Conservation (phyloP, 2,888 invertebrate genomes). For the Toxonevra muliebris region DNA sequence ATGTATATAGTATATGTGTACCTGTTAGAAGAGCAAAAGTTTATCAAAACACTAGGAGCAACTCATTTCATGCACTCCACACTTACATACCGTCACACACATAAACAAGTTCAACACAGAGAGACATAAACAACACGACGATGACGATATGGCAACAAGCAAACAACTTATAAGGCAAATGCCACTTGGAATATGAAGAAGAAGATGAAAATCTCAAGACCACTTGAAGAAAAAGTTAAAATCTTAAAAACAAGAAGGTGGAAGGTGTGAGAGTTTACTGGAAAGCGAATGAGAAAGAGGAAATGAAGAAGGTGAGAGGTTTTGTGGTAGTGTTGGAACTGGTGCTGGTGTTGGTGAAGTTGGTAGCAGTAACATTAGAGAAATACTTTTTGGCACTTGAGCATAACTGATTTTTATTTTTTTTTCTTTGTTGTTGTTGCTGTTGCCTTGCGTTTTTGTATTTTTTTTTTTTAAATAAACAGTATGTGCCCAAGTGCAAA, state of each 20-base stretch:
- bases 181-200: constrained; percentile 15
- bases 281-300: constrained; percentile 7
- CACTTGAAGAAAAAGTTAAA: constrained; percentile 41
- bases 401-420: constrained; percentile 41
- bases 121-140: constrained; percentile 1
- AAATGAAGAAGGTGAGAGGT: not conserved
- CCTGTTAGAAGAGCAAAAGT: constrained; percentile 33
- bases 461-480: constrained; percentile 11
- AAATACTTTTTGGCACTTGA: constrained; percentile 43
- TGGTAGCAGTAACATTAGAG: not conserved
- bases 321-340: not conserved
- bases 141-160: constrained; percentile 25
- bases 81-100: constrained; percentile 33
- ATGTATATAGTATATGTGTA: constrained; percentile 6
- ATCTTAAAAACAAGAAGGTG: not conserved
- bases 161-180: constrained; percentile 22
- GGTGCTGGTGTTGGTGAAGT: not conserved
- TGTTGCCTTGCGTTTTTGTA: not conserved
- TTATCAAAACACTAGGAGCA: constrained; percentile 45
- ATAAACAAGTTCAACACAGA: constrained; percentile 26
- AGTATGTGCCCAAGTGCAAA: constrained; percentile 8
- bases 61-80: constrained; percentile 15
- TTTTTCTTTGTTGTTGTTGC: no score
- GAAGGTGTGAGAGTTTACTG: not conserved
- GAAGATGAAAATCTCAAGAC: constrained; percentile 42